These are phyloP conservation scores for Eilema depressum DNA, from an alignment of 2,888 invertebrate species.

Conservation along the genomic window DNA sequence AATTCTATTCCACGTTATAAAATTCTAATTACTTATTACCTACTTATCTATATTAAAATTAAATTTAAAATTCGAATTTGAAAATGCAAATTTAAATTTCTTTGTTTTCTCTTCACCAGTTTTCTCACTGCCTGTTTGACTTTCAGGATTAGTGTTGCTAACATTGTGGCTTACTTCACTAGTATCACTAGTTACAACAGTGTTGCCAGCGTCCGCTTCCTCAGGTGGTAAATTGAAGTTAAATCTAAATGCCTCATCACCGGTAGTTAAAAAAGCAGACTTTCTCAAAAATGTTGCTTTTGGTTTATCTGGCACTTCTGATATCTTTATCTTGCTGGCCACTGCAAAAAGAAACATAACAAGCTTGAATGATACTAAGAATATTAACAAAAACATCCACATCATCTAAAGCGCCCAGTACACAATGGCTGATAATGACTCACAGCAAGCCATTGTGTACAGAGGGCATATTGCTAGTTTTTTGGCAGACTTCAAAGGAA, in stretches of 20 bases:
- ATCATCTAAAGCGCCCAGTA: neutral
- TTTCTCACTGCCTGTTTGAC: conserved; percentile 44
- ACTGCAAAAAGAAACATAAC: conserved; percentile 73
- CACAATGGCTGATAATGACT: neutral
- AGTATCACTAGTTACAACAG: conserved; percentile 33
- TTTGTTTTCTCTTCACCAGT: conserved; percentile 51
- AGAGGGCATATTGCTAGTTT: neutral
- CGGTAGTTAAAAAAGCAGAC: conserved; percentile 85
- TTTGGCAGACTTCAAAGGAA: no score
- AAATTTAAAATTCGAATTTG: conserved; percentile 88
- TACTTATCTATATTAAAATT: conserved; percentile 85
- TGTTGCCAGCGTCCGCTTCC: conserved; percentile 55
- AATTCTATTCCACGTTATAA: conserved; percentile 25
- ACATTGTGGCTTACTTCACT: conserved; percentile 26
- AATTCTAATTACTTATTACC: conserved; percentile 35
- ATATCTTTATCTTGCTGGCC: conserved; percentile 87
- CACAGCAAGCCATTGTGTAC: neutral
- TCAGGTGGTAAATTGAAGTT: conserved; percentile 71
- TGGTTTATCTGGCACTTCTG: conserved; percentile 76
- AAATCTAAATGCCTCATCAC: conserved; percentile 87
- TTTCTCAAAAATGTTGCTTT: conserved; percentile 91
- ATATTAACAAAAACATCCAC: neutral
- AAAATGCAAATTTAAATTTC: conserved; percentile 75
- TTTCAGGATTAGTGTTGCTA: conserved; percentile 41
- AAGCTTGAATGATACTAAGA: neutral